Percentiles rank a stretch among this genome's conserved stretches.
Evolutionary conservation across 2,113 vertebrate genomes (phyloP).

Genomic region (Struthio camelus): DNA sequence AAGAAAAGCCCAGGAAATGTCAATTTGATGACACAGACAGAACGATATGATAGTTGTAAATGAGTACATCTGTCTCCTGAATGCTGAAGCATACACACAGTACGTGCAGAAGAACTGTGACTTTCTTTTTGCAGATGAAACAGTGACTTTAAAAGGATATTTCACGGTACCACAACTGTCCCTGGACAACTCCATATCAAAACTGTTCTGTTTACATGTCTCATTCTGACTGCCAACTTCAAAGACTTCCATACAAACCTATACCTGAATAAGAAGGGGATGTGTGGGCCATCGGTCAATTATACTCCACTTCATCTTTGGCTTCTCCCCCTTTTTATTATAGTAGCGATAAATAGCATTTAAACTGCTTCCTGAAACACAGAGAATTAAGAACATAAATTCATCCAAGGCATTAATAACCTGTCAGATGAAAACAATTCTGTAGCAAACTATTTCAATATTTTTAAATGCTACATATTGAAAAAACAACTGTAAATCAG

Average conservation of each 20-base stretch:
- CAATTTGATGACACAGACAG: too few species aligned
- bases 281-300: slow-evolving; percentile 99
- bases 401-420: neutral
- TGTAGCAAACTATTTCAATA: neutral
- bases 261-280: slow-evolving; percentile 91
- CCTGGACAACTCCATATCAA: neutral
- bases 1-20: neutral
- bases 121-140: neutral
- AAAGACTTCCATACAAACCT: neutral
- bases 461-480: neutral
- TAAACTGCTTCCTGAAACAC: slow-evolving; percentile 90
- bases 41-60: neutral
- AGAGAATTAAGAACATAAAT: neutral
- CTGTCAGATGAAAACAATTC: neutral
- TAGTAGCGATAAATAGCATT: slow-evolving; percentile 98
- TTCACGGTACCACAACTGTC: neutral
- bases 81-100: neutral
- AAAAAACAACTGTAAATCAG: neutral
- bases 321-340: slow-evolving; percentile 73
- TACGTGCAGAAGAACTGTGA: neutral
- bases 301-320: slow-evolving; percentile 94
- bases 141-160: neutral
- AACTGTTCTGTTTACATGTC: neutral
- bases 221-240: neutral
- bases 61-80: too few species aligned